A percentile compares a stretch with the other conserved stretches of the same genome.
Conservation (phyloP, 2,888 invertebrate genomes). For the Trichogramma evanescens region DNA sequence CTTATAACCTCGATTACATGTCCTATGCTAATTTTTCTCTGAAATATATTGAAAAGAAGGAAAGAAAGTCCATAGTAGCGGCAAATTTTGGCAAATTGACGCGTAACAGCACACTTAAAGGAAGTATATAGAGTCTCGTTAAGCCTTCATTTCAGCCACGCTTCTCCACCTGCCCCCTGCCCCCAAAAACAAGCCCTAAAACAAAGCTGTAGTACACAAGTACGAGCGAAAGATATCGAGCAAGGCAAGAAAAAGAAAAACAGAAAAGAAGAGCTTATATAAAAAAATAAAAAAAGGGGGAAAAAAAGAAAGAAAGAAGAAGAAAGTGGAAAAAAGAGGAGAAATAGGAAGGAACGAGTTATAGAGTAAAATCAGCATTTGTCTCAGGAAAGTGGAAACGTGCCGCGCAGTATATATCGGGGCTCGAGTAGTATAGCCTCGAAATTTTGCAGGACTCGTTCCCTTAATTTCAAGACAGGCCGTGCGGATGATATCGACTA, state of each 20-base stretch:
- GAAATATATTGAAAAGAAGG: no score
- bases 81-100: background rate
- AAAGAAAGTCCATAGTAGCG: background rate
- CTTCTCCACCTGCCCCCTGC: no score
- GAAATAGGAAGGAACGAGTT: slow-evolving; percentile 10
- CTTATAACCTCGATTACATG: background rate
- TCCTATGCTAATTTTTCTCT: no score
- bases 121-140: background rate
- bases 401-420: slow-evolving; percentile 23
- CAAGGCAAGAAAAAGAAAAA: background rate
- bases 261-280: background rate
- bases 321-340: background rate
- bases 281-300: background rate
- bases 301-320: slow-evolving; percentile 4
- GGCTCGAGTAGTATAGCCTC: background rate
- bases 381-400: slow-evolving; percentile 14
- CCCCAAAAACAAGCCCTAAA: background rate
- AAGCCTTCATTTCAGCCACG: no score
- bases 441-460: slow-evolving; percentile 21
- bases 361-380: slow-evolving; percentile 24
- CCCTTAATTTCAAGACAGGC: slow-evolving; percentile 42
- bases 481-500: slow-evolving; percentile 42
- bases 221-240: no score
- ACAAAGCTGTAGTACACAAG: background rate
- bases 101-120: background rate